A percentile compares a stretch with the other conserved stretches of the same genome.
Conservation (phyloP, 1,140 invertebrate genomes). For the Ceratosolen solmsi region DNA sequence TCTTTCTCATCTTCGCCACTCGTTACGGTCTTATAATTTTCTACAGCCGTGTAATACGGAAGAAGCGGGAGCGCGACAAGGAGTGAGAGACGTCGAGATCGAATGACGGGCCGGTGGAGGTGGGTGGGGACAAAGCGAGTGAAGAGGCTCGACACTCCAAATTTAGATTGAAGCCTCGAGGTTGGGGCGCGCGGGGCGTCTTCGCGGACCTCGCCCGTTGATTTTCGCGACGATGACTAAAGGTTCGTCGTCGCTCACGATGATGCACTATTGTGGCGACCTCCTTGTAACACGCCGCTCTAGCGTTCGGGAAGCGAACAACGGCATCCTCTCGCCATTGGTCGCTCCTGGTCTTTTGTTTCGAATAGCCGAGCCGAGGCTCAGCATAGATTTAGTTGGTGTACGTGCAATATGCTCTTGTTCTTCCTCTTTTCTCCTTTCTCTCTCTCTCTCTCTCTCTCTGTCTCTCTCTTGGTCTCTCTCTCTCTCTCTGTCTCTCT, state of each 20-base stretch:
- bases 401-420: background rate
- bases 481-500: too few species aligned
- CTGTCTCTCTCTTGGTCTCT: too few species aligned
- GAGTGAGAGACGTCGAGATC: background rate
- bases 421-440: background rate
- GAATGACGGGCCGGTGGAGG: background rate
- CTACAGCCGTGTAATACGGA: background rate
- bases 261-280: constrained; percentile 17
- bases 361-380: background rate
- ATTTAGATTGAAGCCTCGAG: constrained; percentile 42
- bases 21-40: constrained; percentile 16
- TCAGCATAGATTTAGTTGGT: background rate
- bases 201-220: constrained; percentile 9
- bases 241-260: background rate
- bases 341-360: constrained; percentile 11
- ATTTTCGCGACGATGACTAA: constrained; percentile 29
- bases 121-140: background rate
- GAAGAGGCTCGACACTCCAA: background rate
- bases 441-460: background rate
- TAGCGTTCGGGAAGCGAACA: background rate
- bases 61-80: background rate
- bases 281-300: background rate
- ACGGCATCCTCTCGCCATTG: background rate
- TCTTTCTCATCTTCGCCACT: background rate
- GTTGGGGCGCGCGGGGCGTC: background rate